phyloP scores from a whole-genome alignment of 2,797 vertebrate genomes.

The Graptemys geographica region DNA sequence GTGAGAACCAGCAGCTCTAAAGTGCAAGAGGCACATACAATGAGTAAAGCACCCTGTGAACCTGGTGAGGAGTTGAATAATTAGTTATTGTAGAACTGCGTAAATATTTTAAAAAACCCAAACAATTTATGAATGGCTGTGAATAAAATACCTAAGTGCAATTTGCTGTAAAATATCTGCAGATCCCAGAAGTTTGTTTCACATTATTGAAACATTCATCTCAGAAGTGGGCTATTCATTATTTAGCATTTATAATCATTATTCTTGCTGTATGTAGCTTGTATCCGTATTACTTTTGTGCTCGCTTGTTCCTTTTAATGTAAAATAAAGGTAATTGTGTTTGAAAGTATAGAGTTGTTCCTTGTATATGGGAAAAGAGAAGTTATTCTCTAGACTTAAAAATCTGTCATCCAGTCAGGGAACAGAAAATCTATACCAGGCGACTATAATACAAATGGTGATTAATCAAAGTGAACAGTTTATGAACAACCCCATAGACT shows the following conservation, averaged over 20 bases:
- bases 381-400: background rate
- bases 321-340: background rate
- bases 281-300: background rate
- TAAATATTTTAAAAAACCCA: background rate
- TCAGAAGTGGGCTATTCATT: background rate
- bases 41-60: background rate
- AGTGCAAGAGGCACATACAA: background rate
- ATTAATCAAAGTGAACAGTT: background rate
- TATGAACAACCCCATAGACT: background rate
- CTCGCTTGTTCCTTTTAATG: background rate
- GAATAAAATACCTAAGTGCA: background rate
- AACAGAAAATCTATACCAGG: background rate
- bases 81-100: background rate
- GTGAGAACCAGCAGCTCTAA: background rate
- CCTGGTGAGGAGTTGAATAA: background rate
- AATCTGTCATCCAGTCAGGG: background rate
- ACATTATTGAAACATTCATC: background rate
- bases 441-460: background rate
- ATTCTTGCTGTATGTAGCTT: background rate
- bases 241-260: background rate
- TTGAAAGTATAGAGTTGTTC: background rate
- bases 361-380: background rate
- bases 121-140: background rate
- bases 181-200: background rate
- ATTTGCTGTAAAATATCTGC: background rate